Base-by-base conservation (phyloP, 2,113 vertebrate genomes). In the Protobothrops mucrosquamatus region DNA sequence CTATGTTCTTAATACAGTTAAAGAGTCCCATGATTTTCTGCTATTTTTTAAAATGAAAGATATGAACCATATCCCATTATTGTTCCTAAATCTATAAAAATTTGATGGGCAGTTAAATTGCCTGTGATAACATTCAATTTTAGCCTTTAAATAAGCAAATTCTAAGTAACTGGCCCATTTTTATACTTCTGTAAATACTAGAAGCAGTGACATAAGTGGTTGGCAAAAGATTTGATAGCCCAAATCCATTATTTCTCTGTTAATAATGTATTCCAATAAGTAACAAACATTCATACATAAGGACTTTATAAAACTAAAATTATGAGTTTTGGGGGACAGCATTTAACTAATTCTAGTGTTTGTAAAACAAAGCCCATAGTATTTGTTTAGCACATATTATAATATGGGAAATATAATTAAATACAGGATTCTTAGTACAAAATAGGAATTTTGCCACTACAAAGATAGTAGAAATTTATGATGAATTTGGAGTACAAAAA, bases 151-250 rank as follows among this genome's bases (percentile, higher is more conserved):
- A 91, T 93, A 90, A 93, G 88, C 54, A 0, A 14, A 94, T 46
- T 91, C 59, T 93, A 92, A 57, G 95, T 81, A 95, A 95, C 95
- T 95, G 92, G 94, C 48, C 93, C 95, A 95, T 96, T 96, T 93
- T 96, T 94, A 88, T 86, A 92, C 88, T 91, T 88, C 0, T 6
- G 34, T 85, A 85, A 96, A 91, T 22, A 64, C 92, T 14, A n/a
- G 88, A 93, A 90, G 39, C 93, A 92, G 90, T 0, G 88, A 93
- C 95, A 97, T 96, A 96, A 95, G 96, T 93, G 59, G 94, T 85
- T 95, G 9, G 0, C 4, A 64, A 55, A n/a, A 55, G 46, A 39
- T 55, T 48, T 15, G 1, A 22, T 81, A 92, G 92, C 91, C 91
- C 95, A 94, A 54, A 0, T 91, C 90, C 2, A 64, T 87, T 94